These are phyloP conservation scores for Acrocephalus scirpaceus DNA, from an alignment of 2,797 vertebrate genomes.

Conservation along the genomic window DNA sequence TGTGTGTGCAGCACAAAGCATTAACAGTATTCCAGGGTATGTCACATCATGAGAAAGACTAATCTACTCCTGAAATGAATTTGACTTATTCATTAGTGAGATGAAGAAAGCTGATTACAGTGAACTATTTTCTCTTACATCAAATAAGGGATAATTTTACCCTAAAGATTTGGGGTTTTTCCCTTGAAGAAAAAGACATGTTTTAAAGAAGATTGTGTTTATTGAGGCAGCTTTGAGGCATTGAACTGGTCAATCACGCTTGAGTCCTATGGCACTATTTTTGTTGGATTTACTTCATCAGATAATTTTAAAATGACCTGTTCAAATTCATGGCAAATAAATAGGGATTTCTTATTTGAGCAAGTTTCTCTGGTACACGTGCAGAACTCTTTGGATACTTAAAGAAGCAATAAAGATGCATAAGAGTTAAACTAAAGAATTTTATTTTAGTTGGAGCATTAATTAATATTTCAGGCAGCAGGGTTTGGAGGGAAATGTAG, in stretches of 20 bases:
- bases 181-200: neutral
- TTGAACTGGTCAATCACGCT: fast-evolving
- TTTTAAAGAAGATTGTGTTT: neutral
- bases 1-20: neutral
- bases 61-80: constrained; percentile 12
- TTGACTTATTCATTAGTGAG: constrained; percentile 48
- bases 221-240: neutral
- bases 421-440: neutral
- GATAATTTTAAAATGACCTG: neutral
- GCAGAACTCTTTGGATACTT: neutral
- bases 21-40: neutral
- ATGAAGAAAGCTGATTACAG: constrained; percentile 53
- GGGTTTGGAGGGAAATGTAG: neutral
- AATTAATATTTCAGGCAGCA: neutral
- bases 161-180: neutral
- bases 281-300: neutral
- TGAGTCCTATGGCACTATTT: neutral
- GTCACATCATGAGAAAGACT: neutral
- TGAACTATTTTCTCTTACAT: constrained; percentile 38
- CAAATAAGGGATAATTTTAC: neutral
- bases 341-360: neutral
- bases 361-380: neutral
- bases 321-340: neutral
- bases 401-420: neutral
- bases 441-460: neutral